Percentiles rank a stretch among this genome's conserved stretches.
Evolutionary conservation across 2,888 invertebrate genomes (phyloP).

Genomic region (Rhyacophila evoluta): DNA sequence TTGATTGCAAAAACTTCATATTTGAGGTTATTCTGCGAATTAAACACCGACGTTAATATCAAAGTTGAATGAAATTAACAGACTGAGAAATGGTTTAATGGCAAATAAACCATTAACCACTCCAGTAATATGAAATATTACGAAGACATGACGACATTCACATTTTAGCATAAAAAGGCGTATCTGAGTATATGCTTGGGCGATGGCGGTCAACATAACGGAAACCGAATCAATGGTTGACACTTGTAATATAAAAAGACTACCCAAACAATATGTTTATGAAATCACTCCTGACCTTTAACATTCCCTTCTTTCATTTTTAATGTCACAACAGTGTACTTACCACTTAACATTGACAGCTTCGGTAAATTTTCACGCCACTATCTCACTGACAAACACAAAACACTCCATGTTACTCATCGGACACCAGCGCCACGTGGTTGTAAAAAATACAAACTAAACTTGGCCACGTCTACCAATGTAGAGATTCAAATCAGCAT

Average conservation of each 20-base stretch:
- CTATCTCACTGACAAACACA: conserved; percentile 63
- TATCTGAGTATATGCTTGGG: conserved; percentile 54
- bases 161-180: conserved; percentile 49
- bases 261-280: not conserved
- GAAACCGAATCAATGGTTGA: conserved; percentile 53
- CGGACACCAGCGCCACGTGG: conserved; percentile 65
- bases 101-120: not conserved
- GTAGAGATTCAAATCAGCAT: not conserved
- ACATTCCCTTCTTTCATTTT: not conserved
- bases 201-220: conserved; percentile 71
- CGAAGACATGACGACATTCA: conserved; percentile 15
- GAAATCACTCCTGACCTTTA: not conserved
- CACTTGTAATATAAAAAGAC: conserved; percentile 10
- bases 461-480: not conserved
- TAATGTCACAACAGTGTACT: conserved; percentile 58
- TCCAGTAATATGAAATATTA: not conserved
- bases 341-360: conserved; percentile 66
- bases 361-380: conserved; percentile 60
- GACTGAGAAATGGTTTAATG: not conserved
- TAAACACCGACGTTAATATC: conserved; percentile 25
- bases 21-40: conserved; percentile 41
- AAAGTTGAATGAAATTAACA: conserved; percentile 12
- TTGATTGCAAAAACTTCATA: conserved; percentile 20
- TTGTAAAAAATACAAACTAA: conserved; percentile 55
- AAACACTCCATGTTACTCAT: conserved; percentile 55